A percentile compares a stretch with the other conserved stretches of the same genome.
Conservation (phyloP, 53 echinoderm and acorn worm genomes). For the Temnopleurus reevesii region DNA sequence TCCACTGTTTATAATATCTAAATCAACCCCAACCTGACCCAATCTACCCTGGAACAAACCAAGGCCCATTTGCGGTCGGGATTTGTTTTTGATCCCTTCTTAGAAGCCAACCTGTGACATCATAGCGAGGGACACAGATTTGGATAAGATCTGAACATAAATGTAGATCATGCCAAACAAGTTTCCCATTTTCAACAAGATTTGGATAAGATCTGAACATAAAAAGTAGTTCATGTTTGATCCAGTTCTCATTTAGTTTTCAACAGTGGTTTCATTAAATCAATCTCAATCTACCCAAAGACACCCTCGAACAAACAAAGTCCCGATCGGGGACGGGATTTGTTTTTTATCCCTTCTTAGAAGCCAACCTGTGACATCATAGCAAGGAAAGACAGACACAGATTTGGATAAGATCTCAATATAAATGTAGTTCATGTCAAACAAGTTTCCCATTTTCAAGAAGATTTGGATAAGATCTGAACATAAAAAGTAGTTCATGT, state of each 20-base stretch:
- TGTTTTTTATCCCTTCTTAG: background rate
- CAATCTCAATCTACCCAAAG: no score
- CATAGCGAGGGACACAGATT: background rate
- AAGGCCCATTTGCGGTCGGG: background rate
- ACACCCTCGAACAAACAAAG: conserved; percentile 13
- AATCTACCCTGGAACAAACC: no score
- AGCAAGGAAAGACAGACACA: background rate
- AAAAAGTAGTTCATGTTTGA: no score
- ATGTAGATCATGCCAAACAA: background rate
- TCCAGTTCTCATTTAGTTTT: no score
- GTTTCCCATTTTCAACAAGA: no score
- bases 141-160: background rate
- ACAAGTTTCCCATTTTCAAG: no score
- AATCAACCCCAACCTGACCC: no score
- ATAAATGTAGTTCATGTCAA: background rate
- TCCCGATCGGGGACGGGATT: background rate
- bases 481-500: no score
- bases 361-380: background rate
- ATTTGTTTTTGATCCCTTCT: background rate
- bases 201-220: no score
- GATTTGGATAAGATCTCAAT: background rate
- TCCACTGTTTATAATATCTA: no score
- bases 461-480: no score
- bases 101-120: background rate
- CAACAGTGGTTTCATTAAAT: no score